Evolutionary conservation across 2,113 vertebrate genomes (phyloP), one percentile per base, ranked within the genome.

Genomic region (Platysteira castanea): DNA sequence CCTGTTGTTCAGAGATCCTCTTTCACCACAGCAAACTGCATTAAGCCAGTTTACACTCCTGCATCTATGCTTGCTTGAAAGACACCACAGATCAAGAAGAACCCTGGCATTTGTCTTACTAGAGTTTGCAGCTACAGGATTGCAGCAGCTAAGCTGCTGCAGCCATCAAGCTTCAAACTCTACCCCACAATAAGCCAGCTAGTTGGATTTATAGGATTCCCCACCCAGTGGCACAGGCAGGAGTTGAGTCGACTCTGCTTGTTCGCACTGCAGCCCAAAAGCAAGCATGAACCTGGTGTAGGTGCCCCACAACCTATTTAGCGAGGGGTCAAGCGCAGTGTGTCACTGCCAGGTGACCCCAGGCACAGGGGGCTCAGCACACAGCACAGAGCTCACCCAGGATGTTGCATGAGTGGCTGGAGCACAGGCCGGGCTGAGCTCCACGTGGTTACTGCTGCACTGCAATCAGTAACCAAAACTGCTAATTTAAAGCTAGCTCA

Each of bases 241-340:
- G 9, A 68, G 9, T 13, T 33, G 23, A 86, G 17, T 17, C 0
- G 0, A 46, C 33, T 46, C 5, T 11, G 10, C 44, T 41, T 42
- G 37, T 20, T 39, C 0, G 2, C 0, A 1, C 67, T n/a, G 53
- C 67, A 52, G 9, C 8, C 33, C 61, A 37, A 68, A 60, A 52
- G 10, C 65, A 44, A 71, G 41, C 11, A 6, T 0, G 1, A 70
- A 44, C 9, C 31, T 24, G 20, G 13, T 37, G 49, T 2, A 30
- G 20, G 20, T 47, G 33, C 7, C 47, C 41, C 41, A 74, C 24
- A 14, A 56, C 4, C 39, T 35, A 49, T 8, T 57, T 18, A 33
- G 26, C 5, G 1, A 27, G 42, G 11, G 54, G 13, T 7, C 3
- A 1, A 84, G 60, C 0, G 0, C 37, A 31, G 3, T 3, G 2